Conservation (phyloP, 2,797 vertebrate species). For the Heliangelus exortis region DNA sequence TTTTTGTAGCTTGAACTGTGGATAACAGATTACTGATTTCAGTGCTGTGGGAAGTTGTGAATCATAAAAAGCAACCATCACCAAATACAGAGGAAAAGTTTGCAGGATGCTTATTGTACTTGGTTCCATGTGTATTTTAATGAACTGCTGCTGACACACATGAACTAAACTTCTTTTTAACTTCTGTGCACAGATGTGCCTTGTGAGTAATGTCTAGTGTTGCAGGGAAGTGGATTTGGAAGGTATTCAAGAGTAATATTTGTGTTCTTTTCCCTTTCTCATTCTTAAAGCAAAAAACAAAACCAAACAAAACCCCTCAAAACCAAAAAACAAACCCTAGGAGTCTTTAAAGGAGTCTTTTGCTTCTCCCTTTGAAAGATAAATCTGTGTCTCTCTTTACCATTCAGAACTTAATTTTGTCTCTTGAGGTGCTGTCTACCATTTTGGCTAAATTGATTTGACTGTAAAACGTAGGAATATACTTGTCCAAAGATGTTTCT, state of each 20-base stretch:
- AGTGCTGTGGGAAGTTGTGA: not conserved
- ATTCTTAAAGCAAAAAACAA: not conserved
- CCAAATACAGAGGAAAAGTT: not conserved
- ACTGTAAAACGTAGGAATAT: not conserved
- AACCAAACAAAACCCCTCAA: no score
- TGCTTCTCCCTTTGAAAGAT: not conserved
- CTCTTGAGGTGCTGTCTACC: not conserved
- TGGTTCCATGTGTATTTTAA: not conserved
- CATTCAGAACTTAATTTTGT: not conserved
- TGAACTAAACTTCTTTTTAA: not conserved
- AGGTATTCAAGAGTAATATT: not conserved
- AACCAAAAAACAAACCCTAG: no score
- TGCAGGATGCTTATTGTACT: not conserved
- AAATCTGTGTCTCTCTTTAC: not conserved
- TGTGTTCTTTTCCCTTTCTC: not conserved
- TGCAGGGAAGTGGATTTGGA: not conserved
- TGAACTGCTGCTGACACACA: not conserved
- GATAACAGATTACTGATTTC: not conserved
- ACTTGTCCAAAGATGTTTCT: not conserved
- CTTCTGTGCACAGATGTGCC: not conserved
- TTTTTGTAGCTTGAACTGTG: not conserved
- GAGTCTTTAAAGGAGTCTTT: not conserved
- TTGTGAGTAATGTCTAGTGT: not conserved
- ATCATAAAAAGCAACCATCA: not conserved
- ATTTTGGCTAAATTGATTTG: not conserved